phyloP scores from a whole-genome alignment of 1,140 invertebrate genomes.

The Meteorus sp. region DNA sequence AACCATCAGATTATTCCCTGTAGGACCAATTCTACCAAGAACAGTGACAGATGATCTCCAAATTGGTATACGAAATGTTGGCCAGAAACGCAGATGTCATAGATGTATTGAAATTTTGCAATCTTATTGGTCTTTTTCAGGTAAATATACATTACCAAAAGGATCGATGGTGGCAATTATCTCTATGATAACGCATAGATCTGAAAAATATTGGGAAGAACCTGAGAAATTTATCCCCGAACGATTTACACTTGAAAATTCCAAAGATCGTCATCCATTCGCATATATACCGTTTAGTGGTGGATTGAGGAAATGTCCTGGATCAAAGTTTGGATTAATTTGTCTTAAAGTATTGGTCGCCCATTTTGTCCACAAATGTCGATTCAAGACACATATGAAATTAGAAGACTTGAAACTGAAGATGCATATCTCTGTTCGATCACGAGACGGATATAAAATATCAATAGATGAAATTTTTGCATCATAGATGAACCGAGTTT shows the following conservation, averaged over 20 bases:
- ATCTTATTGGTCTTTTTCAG: conserved; percentile 5
- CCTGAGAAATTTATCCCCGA: conserved; percentile 73
- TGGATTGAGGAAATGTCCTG: conserved; percentile 63
- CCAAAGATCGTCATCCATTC: conserved; percentile 44
- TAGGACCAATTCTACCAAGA: neutral
- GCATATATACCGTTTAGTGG: conserved; percentile 64
- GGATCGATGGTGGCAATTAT: conserved; percentile 20
- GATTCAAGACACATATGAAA: neutral
- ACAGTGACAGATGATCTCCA: neutral
- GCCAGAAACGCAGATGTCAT: neutral
- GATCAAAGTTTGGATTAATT: conserved; percentile 57
- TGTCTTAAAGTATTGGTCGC: conserved; percentile 52
- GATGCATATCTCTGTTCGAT: conserved; percentile 27
- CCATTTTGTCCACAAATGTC: conserved; percentile 39
- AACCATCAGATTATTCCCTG: conserved; percentile 6
- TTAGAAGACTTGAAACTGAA: conserved; percentile 25
- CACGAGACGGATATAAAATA: conserved; percentile 27
- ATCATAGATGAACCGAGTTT: too few species aligned
- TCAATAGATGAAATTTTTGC: too few species aligned
- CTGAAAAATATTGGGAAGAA: conserved; percentile 61
- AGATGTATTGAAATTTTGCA: too few species aligned
- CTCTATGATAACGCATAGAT: conserved; percentile 56
- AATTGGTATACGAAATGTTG: conserved; percentile 2
- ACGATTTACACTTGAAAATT: conserved; percentile 61
- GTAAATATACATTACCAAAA: conserved; percentile 24